Base-by-base conservation (phyloP, 30 jellyfish, hydroid and myxozoan species). In the Hydractinia echinata region DNA sequence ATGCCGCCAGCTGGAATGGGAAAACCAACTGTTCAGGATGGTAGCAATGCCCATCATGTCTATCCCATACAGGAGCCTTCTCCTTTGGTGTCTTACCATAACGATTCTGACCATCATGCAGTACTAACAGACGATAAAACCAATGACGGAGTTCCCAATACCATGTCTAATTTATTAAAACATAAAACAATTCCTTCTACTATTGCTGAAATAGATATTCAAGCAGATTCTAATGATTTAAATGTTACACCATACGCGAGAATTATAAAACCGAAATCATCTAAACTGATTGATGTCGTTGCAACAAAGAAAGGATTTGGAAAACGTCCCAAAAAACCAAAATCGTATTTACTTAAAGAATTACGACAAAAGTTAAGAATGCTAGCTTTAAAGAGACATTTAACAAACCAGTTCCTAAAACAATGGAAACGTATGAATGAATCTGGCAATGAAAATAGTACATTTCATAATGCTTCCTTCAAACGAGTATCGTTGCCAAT, bases 221-320 rank as follows among this genome's bases (percentile, higher is more conserved):
- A 30, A 30, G 10, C 39, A n/a, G 51, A 44, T 7, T 58, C 69
- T 11, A 11, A 13, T 1, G 18, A 13, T 0, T 0, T 64, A 64
- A 44, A 64, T 13, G 39, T 64, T 6, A n/a, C 74, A 13, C 74
- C 74, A 6, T 64, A 64, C 39, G 74, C 19, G 5, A 21, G 83
- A 48, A 13, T 74, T 18, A 77, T 77, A 5, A 15, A 51, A 11
- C 85, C 85, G 30, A 77, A 11, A 30, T 58, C 79, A 11, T 48
- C 44, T 55, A 30, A 50, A 19, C 51, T 54, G 81, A 18, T 54
- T 30, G 85, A 77, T 77, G 85, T 54, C 0, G 53, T 21, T 0
- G 85, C 85, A 15, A 18, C 53, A 10, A 77, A 77, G 74, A 77
- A 77, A 77, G 74, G 85, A 30, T 77, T 77, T 58, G 74, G 80